Evolutionary conservation across 2,113 vertebrate species (phyloP).

Genomic region (Glareola pratincola): DNA sequence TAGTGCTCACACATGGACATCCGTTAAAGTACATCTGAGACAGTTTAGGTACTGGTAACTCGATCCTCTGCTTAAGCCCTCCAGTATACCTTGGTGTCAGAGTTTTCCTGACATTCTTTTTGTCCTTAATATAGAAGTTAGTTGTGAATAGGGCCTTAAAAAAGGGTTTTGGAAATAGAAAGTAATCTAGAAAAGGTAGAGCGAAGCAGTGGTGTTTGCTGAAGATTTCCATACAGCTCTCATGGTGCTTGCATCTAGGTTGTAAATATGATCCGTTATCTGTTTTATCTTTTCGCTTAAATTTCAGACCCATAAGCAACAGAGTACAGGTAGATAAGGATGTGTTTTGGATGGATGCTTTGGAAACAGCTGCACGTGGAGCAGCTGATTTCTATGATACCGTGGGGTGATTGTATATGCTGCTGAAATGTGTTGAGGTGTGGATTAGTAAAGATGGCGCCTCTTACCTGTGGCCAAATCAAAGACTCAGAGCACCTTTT

Average conservation of each 20-base stretch:
- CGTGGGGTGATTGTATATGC: too few species aligned
- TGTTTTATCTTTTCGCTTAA: background rate
- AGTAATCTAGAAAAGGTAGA: background rate
- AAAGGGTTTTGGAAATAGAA: background rate
- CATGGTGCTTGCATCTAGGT: background rate
- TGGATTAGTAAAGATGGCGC: background rate
- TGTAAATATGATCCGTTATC: background rate
- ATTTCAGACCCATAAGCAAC: background rate
- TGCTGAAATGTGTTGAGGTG: background rate
- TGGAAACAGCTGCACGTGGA: background rate
- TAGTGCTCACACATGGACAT: background rate
- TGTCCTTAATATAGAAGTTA: background rate
- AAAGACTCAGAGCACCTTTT: background rate
- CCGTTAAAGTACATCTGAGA: background rate
- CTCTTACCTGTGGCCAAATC: background rate
- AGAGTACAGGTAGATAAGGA: background rate
- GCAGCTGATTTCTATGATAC: background rate
- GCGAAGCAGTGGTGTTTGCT: background rate
- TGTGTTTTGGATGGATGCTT: background rate
- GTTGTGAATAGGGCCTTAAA: background rate
- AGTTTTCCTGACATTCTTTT: background rate
- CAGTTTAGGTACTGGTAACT: background rate
- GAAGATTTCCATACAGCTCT: background rate
- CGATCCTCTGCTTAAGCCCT: background rate
- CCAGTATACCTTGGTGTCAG: background rate